Evolutionary conservation across 2,888 invertebrate genomes (phyloP), one percentile per base, ranked within the genome.

Genomic region (Heliconius hortense): DNA sequence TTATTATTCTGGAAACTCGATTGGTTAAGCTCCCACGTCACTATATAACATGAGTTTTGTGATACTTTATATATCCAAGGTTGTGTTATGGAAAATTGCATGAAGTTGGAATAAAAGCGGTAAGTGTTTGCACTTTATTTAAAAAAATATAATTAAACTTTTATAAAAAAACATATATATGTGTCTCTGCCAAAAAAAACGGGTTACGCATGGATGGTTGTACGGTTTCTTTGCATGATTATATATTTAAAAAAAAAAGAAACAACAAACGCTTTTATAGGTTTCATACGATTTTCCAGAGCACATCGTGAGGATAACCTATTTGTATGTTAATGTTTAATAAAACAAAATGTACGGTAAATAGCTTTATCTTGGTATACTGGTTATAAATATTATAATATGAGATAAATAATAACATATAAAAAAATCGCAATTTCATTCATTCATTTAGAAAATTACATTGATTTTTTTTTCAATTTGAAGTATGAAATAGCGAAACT

Each of bases 1-100:
- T 35, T 39, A 31, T 68, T 53, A 28, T 69, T 13, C 10, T 43
- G 60, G 24, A 7, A 24, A 60, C 60, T 39, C 26, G 2, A 43
- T 26, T 60, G 28, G 62, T 74, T 74, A 53, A 78, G 72, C 76
- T 76, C 48, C 69, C 74, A 69, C 13, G 31, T 48, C 74, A 59
- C 56, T 64, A 63, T 67, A 26, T 73, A 77, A 73, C 39, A 43
- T 67, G 24, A 72, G 60, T 56, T 56, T 70, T 78, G 84, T 86
- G 85, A 86, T 88, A 87, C 88, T 71, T 53, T 74, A 74, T 78
- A 86, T 91, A 90, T 90, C 89, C 90, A 88, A 84, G 90, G 86
- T 84, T 90, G 92, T 93, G 91, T 90, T 89, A 85, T 90, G 93
- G 93, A 91, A 92, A 91, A 89, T 89, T 85, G 92, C 91, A 91